Evolutionary conservation across 1,140 invertebrate species (phyloP).

Genomic region (Harlomillsia oculata): DNA sequence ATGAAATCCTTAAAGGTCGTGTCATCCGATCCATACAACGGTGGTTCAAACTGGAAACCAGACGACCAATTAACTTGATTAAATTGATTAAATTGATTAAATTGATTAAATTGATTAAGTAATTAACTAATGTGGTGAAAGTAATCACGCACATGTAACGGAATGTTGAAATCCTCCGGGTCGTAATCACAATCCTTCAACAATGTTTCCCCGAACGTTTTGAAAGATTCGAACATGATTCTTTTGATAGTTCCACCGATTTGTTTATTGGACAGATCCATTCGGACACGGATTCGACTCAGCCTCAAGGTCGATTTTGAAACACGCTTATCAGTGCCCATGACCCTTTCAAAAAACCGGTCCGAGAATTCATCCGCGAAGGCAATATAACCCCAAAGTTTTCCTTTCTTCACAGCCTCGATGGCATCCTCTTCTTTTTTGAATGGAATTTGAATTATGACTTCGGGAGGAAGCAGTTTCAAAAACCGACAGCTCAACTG

Average conservation of each 20-base stretch:
- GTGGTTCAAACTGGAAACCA: slow-evolving; percentile 50
- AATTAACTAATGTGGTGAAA: too few relatives aligned
- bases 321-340: slow-evolving; percentile 33
- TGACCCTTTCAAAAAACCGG: slow-evolving; percentile 37
- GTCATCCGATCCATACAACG: slow-evolving; percentile 57
- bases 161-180: slow-evolving; percentile 13
- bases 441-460: not conserved
- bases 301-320: slow-evolving; percentile 39
- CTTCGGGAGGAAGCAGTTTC: not conserved
- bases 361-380: slow-evolving; percentile 42
- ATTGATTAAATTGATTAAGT: not conserved
- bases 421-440: slow-evolving; percentile 35
- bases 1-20: slow-evolving; percentile 61
- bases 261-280: slow-evolving; percentile 23
- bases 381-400: slow-evolving; percentile 43
- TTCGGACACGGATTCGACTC: slow-evolving; percentile 38
- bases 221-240: slow-evolving; percentile 10
- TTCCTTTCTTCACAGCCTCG: slow-evolving; percentile 38
- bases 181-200: slow-evolving; percentile 11
- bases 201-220: slow-evolving; percentile 7
- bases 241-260: slow-evolving; percentile 12
- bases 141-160: too few relatives aligned
- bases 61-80: not conserved
- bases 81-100: not conserved
- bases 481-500: slow-evolving; percentile 11